phyloP scores from a whole-genome alignment of 2,797 vertebrate species.

The Trachurus trachurus region DNA sequence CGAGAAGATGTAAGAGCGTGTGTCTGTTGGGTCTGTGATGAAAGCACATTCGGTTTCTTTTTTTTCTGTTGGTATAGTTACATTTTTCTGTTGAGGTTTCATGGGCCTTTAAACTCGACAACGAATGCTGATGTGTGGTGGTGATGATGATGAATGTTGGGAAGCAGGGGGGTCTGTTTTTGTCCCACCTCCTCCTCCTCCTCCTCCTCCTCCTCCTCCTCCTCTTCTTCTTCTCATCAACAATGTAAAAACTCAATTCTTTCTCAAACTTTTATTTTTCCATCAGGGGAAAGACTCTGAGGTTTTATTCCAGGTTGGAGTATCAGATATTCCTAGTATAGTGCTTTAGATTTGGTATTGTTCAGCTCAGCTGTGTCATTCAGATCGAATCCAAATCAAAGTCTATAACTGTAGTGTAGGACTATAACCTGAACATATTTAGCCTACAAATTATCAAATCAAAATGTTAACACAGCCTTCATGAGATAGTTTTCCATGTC shows the following conservation, averaged over 20 bases:
- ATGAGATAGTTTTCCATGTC: too few species aligned
- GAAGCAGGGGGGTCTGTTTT: background rate
- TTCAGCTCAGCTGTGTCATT: background rate
- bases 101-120: background rate
- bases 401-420: background rate
- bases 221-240: background rate
- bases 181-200: background rate
- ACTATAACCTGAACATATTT: background rate
- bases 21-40: constrained; percentile 33
- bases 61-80: constrained; percentile 9
- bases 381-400: background rate
- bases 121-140: constrained; percentile 2
- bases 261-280: background rate
- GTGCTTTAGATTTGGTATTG: background rate
- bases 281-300: background rate
- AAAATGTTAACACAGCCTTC: too few species aligned
- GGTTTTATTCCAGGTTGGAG: background rate
- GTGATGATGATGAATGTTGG: background rate
- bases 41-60: constrained; percentile 9
- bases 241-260: background rate
- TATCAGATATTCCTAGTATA: background rate
- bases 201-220: background rate
- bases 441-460: too few species aligned
- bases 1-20: background rate
- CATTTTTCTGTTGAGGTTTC: background rate